Evolutionary conservation across 2,113 vertebrate genomes (phyloP).

Genomic region (Sakesphorus luctuosus): DNA sequence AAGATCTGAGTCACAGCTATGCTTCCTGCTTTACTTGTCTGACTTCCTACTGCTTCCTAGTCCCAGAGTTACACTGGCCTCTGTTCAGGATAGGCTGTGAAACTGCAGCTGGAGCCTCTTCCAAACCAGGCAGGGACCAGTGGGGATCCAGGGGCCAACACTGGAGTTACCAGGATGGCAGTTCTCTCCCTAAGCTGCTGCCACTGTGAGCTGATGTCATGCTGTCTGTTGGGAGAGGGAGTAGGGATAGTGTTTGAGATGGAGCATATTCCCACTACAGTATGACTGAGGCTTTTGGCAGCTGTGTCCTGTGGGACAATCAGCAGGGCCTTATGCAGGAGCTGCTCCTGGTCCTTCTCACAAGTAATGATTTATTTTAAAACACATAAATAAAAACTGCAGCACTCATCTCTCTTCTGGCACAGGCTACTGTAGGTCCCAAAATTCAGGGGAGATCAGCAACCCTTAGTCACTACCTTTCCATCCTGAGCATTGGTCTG

Average conservation of each 20-base stretch:
- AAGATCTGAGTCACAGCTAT: not conserved
- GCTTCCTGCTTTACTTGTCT: not conserved
- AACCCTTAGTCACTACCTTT: too few species aligned
- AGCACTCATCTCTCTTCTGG: not conserved
- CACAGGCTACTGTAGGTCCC: not conserved
- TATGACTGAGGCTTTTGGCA: accelerated
- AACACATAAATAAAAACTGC: not conserved
- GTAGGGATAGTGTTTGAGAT: accelerated
- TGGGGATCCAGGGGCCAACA: too few species aligned
- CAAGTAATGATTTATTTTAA: not conserved
- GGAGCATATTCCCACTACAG: accelerated
- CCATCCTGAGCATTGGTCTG: not conserved
- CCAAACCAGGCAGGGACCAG: not conserved
- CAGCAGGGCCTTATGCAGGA: not conserved
- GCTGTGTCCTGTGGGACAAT: accelerated
- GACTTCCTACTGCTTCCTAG: not conserved
- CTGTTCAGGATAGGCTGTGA: not conserved
- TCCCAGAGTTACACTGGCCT: not conserved
- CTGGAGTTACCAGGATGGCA: not conserved
- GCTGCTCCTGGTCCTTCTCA: not conserved
- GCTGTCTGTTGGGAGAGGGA: not conserved
- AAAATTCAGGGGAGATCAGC: accelerated
- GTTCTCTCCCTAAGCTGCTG: not conserved
- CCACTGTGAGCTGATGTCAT: not conserved
- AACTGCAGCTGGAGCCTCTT: not conserved